Evolutionary conservation across 2,113 vertebrate species (phyloP), one percentile per base, ranked within the genome.

Genomic region (Suncus etruscus): DNA sequence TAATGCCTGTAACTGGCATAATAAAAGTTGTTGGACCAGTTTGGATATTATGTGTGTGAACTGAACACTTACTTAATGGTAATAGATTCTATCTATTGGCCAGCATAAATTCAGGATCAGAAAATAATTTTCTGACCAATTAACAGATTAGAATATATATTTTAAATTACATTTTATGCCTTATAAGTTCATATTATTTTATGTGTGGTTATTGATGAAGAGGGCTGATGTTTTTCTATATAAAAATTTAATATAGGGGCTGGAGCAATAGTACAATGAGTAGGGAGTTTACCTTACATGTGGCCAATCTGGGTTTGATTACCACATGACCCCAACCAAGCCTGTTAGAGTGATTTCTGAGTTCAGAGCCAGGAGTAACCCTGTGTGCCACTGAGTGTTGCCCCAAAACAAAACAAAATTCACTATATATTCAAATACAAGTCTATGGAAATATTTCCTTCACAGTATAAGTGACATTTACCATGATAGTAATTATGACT

Each of bases 1-100:
- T 95, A 97, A 32, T 79, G 81, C 91, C 61, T 0, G 70, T 95
- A 96, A 94, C 90, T 83, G 78, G 54, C 68, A 83, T 94, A 95
- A 95, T 92, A 94, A 96, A 94, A 95, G 69, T 91, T 89, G 27
- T 77, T 94, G 83, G 70, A 93, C 93, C 0, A 95, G 92, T 96
- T 97, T 95, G 90, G 0, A 90, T 45, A 84, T 1, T 92, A 50
- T 92, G 69, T 91, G 27, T 94, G 83, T 94, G 14, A 93, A 96
- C 25, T 92, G 74, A 95, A 95, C 87, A 96, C 84, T 95, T 96
- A n/a, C n/a, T n/a, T n/a, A n/a, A n/a, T n/a, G n/a, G n/a, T n/a
- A 88, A 7, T 94, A 82, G 77, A 93, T 96, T 87, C 76, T 89
- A 31, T 95, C 70, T 74, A 50, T 24, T 47, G 86, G 66, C 86